Base-by-base conservation (phyloP, 2,797 vertebrate species). In the Tragopan temminckii region DNA sequence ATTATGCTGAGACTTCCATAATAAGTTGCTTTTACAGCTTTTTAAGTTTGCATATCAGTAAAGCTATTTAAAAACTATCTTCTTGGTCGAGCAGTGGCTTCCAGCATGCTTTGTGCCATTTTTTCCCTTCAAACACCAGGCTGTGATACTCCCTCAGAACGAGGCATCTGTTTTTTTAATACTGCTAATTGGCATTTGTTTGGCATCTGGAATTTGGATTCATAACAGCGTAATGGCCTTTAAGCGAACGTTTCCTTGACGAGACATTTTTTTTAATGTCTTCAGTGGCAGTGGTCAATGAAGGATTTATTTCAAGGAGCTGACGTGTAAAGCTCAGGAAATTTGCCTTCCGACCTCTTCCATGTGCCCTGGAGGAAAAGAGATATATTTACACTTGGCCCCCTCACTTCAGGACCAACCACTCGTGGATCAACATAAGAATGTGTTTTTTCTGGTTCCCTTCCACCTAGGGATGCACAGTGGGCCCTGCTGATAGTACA, bases 191-290 rank as follows among this genome's bases (percentile, higher is more conserved):
- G 90, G 72, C 88, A 94, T 91, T 96, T 95, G 85, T 94, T 93
- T 92, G 89, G 88, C 87, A 90, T 93, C 94, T 96, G 95, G 93
- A 95, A 95, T 96, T 95, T 95, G 91, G 80, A 94, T 97, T 95
- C 91, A 64, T 89, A 93, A 17, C 91, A 92, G 61, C 67, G n/a
- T 95, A 88, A 96, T 85, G 69, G 84, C 68, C 90, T 77, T 82
- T 83, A 96, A 92, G 78, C 12, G 29, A 89, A 69, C 45, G 33
- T 88, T 80, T 79, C 68, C 94, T 91, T 79, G 70, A 78, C 18
- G 5, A 83, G 85, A 71, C 67, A 3, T 81, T 82, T 89, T 95
- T 24, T 11, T 92, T 20, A 84, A 90, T 82, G 35, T 24, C 36
- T 88, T 90, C 69, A 52, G 59, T 74, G 63, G 57, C 2, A 5